Conservation (phyloP, 2,113 vertebrate species). For the Macaca mulatta region DNA sequence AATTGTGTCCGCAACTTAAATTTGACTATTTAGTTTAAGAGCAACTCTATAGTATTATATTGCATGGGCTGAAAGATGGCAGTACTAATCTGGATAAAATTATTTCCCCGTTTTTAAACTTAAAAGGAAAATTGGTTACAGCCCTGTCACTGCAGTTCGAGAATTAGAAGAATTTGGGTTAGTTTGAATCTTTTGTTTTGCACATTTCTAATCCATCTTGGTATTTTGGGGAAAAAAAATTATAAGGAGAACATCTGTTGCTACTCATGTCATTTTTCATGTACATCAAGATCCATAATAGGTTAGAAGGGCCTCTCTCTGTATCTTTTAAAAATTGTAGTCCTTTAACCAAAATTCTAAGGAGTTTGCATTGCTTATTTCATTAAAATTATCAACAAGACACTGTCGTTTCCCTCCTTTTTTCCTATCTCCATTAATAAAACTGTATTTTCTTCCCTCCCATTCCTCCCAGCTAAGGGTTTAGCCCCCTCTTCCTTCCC, state of each 20-base stretch:
- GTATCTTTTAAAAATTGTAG: background rate
- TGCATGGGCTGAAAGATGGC: conserved; percentile 59
- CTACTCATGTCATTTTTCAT: conserved; percentile 68
- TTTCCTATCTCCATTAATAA: background rate
- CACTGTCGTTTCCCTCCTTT: background rate
- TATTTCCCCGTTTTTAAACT: conserved; percentile 54
- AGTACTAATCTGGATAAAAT: conserved; percentile 75
- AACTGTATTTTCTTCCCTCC: background rate
- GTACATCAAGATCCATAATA: background rate
- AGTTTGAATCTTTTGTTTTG: conserved; percentile 71
- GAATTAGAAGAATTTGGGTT: conserved; percentile 73
- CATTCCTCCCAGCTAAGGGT: background rate
- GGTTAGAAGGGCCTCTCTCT: background rate
- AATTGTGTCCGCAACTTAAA: conserved; percentile 46
- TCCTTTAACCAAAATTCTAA: background rate
- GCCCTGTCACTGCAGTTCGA: conserved; percentile 63
- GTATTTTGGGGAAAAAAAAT: conserved; percentile 49
- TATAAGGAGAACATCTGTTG: conserved; percentile 70
- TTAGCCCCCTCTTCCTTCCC: too few species aligned
- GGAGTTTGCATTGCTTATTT: background rate
- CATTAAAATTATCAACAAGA: conserved; percentile 5
- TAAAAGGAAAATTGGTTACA: conserved; percentile 71
- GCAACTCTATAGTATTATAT: conserved; percentile 56
- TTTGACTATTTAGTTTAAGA: conserved; percentile 54
- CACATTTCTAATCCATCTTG: conserved; percentile 72